These are phyloP conservation scores for Microtus richardsoni DNA, from an alignment of 2,113 vertebrate genomes.

Conservation along the genomic window DNA sequence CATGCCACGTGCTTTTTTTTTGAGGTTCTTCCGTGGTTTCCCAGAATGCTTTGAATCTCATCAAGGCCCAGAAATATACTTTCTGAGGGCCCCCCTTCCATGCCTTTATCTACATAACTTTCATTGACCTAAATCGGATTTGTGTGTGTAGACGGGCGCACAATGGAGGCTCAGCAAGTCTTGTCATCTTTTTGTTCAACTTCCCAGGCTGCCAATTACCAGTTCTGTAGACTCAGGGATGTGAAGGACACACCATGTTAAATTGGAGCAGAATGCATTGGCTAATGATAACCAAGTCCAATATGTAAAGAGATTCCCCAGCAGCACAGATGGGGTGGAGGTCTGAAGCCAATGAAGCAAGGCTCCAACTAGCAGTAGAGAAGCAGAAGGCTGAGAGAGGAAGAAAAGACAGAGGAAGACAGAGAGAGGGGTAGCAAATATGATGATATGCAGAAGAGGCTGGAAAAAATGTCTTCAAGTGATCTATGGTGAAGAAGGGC, in stretches of 20 bases:
- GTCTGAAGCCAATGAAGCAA: slow-evolving; percentile 1
- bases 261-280: slow-evolving; percentile 63
- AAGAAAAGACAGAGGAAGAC: neutral
- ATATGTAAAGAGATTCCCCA: slow-evolving; percentile 67
- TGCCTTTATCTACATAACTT: slow-evolving; percentile 71
- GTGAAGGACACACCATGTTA: slow-evolving; percentile 56
- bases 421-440: neutral
- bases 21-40: neutral
- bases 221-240: slow-evolving; percentile 54
- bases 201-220: slow-evolving; percentile 77
- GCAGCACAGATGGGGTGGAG: slow-evolving; percentile 51
- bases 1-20: slow-evolving; percentile 19
- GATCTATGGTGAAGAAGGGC: slow-evolving; percentile 59
- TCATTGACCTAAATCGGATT: slow-evolving; percentile 74
- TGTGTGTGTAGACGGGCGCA: slow-evolving; percentile 59
- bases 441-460: slow-evolving; percentile 29
- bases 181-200: slow-evolving; percentile 74
- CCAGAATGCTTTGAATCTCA: slow-evolving; percentile 52
- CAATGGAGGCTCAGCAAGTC: slow-evolving; percentile 65
- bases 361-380: slow-evolving; percentile 18
- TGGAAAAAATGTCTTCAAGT: slow-evolving; percentile 67
- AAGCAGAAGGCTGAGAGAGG: slow-evolving; percentile 2
- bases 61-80: slow-evolving; percentile 11
- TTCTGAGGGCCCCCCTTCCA: slow-evolving; percentile 50
- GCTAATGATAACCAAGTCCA: slow-evolving; percentile 68